phyloP scores from a whole-genome alignment of 2,113 vertebrate genomes.

The Poecile atricapillus region DNA sequence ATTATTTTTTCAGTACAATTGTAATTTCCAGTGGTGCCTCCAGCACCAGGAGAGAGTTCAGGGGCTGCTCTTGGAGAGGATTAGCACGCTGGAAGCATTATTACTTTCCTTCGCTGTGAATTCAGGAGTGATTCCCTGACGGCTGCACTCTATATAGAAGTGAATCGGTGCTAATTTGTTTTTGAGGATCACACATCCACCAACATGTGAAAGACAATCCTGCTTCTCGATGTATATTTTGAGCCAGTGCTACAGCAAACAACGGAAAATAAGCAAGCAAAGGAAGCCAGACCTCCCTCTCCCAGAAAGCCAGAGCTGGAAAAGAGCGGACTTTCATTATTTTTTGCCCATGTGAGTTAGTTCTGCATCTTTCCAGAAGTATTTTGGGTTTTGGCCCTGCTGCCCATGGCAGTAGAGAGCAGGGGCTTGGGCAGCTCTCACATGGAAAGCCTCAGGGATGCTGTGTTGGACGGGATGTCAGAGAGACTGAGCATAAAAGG shows the following conservation, averaged over 20 bases:
- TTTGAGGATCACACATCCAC: slow-evolving; percentile 68
- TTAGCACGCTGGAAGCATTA: slow-evolving; percentile 58
- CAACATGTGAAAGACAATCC: slow-evolving; percentile 64
- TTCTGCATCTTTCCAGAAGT: background rate
- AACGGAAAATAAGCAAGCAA: slow-evolving; percentile 15
- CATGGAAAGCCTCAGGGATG: background rate
- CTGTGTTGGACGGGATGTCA: background rate
- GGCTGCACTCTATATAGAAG: slow-evolving; percentile 62
- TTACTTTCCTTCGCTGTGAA: slow-evolving; percentile 58
- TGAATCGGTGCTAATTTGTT: slow-evolving; percentile 69
- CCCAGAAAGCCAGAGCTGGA: background rate
- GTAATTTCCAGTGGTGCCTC: slow-evolving; percentile 56
- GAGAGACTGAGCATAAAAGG: slow-evolving; percentile 6
- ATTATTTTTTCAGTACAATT: slow-evolving; percentile 55
- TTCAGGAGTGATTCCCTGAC: slow-evolving; percentile 64
- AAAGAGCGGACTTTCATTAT: background rate
- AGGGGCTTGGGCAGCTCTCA: background rate
- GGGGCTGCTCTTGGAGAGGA: slow-evolving; percentile 57
- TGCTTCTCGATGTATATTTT: slow-evolving; percentile 51
- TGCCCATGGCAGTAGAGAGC: background rate
- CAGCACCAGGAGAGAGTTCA: slow-evolving; percentile 40
- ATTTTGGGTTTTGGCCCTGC: background rate
- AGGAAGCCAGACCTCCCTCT: slow-evolving; percentile 13
- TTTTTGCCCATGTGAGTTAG: background rate
- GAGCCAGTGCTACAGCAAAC: slow-evolving; percentile 40